A percentile compares a stretch with the other conserved stretches of the same genome.
These are phyloP conservation scores for Mormoops blainvillei DNA, from an alignment of 2,113 vertebrate species.

Conservation along the genomic window DNA sequence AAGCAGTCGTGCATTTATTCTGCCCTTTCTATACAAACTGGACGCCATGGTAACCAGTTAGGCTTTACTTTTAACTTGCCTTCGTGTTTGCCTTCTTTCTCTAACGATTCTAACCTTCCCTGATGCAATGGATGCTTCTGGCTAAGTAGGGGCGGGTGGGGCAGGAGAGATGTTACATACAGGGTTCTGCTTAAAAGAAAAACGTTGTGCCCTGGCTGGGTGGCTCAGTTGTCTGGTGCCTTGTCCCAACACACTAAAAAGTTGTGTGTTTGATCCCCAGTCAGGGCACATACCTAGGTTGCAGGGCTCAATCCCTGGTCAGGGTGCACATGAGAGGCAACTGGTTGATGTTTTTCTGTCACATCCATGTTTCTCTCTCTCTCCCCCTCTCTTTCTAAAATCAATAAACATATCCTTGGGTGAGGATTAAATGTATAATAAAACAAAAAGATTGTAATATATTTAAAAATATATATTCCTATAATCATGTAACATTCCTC, in stretches of 20 bases:
- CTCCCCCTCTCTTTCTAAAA: no score
- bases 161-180: neutral
- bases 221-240: no score
- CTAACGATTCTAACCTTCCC: neutral
- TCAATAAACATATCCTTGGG: no score
- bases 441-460: neutral
- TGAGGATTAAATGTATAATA: neutral
- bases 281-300: no score
- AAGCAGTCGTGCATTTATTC: neutral
- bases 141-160: neutral
- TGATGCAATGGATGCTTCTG: neutral
- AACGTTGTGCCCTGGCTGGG: neutral
- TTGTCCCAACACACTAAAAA: no score
- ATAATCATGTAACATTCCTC: neutral
- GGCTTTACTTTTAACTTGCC: neutral
- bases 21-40: neutral
- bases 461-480: neutral
- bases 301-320: no score
- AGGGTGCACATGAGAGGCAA: no score
- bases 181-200: neutral
- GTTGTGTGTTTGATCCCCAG: no score
- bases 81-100: neutral
- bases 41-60: neutral
- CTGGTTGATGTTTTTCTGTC: no score
- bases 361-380: no score